Evolutionary conservation across 2,797 vertebrate species (phyloP).

Genomic region (Clarias laeviceps): DNA sequence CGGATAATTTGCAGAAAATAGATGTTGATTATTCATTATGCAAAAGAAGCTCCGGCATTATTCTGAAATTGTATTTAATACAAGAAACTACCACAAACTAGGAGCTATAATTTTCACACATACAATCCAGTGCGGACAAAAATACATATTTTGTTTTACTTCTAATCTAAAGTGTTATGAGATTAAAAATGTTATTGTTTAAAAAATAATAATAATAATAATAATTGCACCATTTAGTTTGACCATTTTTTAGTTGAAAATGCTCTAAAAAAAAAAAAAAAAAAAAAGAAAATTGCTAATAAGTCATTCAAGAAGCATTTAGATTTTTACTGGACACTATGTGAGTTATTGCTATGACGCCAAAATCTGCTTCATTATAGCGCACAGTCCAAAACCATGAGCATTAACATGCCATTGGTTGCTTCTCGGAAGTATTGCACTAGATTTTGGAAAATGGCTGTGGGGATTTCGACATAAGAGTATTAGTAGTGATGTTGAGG

Average conservation of each 20-base stretch:
- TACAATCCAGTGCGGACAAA: not conserved
- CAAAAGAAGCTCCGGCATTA: not conserved
- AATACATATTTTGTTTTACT: not conserved
- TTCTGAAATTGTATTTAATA: not conserved
- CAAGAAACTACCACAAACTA: not conserved
- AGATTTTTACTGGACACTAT: not conserved
- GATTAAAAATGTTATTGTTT: not conserved
- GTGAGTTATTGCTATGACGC: not conserved
- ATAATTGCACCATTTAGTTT: too few relatives aligned
- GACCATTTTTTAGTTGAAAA: too few relatives aligned
- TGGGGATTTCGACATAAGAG: not conserved
- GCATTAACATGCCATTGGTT: not conserved
- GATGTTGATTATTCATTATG: constrained; percentile 13
- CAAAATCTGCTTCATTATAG: not conserved
- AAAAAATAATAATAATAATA: too few relatives aligned
- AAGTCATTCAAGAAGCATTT: not conserved
- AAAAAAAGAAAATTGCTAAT: too few relatives aligned
- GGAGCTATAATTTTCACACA: not conserved
- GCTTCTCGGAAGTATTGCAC: not conserved
- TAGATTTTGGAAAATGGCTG: not conserved
- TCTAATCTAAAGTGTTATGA: not conserved
- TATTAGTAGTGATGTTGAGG: not conserved
- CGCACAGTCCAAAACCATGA: not conserved
- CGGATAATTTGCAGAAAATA: constrained; percentile 20
- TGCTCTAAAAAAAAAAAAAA: too few relatives aligned